Conservation (phyloP, 2,797 vertebrate species). For the Pyrocephalus nanus region DNA sequence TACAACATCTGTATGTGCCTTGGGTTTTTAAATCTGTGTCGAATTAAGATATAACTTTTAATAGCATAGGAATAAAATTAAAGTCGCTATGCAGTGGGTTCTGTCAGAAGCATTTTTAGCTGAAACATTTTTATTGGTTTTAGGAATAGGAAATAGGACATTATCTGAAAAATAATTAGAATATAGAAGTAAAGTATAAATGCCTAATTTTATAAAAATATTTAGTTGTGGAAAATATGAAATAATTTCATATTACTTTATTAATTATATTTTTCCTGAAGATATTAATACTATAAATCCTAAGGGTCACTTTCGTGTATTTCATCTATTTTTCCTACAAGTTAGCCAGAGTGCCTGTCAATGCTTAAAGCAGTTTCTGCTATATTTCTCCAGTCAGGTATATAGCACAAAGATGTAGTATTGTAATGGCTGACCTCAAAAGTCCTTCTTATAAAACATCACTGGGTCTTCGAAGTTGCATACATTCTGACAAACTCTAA, state of each 20-base stretch:
- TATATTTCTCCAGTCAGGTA: neutral
- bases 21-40: neutral
- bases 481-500: constrained; percentile 18
- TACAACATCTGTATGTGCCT: neutral
- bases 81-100: neutral
- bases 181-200: neutral
- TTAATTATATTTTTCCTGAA: neutral
- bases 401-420: neutral
- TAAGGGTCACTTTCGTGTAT: neutral
- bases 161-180: neutral
- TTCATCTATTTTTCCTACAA: neutral
- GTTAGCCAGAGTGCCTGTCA: neutral
- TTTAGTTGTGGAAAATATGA: neutral
- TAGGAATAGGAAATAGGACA: neutral
- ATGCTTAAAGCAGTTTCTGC: neutral
- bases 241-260: neutral
- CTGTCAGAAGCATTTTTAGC: neutral
- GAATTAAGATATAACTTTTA: neutral
- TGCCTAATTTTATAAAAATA: neutral
- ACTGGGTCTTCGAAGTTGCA: neutral
- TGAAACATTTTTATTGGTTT: neutral
- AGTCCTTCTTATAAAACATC: constrained; percentile 17
- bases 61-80: neutral
- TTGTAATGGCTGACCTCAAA: constrained; percentile 23
- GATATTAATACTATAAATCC: neutral